Percentiles rank a stretch among this genome's conserved stretches.
phyloP scores from a whole-genome alignment of 2,888 invertebrate genomes.

The Pandemis corylana region DNA sequence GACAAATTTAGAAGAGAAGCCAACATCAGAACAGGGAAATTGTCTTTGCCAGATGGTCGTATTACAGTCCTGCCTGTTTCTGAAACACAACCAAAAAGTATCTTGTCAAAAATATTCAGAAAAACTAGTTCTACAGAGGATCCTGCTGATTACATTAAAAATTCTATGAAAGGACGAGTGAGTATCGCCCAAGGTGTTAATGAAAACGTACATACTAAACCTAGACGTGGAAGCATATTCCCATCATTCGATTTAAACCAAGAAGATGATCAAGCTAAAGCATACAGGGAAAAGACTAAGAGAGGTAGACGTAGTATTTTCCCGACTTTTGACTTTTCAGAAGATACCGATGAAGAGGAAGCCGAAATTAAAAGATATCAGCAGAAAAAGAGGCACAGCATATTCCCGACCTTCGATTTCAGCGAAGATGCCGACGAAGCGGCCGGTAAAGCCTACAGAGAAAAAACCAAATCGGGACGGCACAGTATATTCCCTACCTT shows the following conservation, averaged over 20 bases:
- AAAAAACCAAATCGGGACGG: slow-evolving; percentile 70
- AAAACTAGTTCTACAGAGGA: slow-evolving; percentile 69
- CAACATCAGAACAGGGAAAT: slow-evolving; percentile 73
- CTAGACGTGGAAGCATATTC: slow-evolving; percentile 42
- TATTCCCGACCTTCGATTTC: slow-evolving; percentile 74
- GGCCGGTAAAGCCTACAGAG: slow-evolving; percentile 65
- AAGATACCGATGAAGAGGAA: slow-evolving; percentile 66
- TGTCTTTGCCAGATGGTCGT: slow-evolving; percentile 69
- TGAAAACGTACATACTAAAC: slow-evolving; percentile 51
- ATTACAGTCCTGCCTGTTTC: slow-evolving; percentile 50
- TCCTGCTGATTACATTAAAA: slow-evolving; percentile 69
- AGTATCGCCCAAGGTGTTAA: slow-evolving; percentile 61
- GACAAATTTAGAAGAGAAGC: slow-evolving; percentile 84
- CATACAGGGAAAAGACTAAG: slow-evolving; percentile 56
- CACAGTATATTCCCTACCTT: slow-evolving; percentile 76
- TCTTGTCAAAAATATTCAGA: slow-evolving; percentile 66
- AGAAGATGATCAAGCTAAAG: slow-evolving; percentile 41
- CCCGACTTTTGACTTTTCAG: slow-evolving; percentile 73
- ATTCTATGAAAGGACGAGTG: slow-evolving; percentile 67
- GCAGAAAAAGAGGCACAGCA: slow-evolving; percentile 72
- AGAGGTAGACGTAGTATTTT: slow-evolving; percentile 73
- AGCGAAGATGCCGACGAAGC: slow-evolving; percentile 65
- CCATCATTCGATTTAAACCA: slow-evolving; percentile 42
- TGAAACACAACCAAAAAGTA: slow-evolving; percentile 58
- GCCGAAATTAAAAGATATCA: slow-evolving; percentile 62